Evolutionary conservation across 2,797 vertebrate genomes (phyloP).

Genomic region (Philypnodon macrostomus): DNA sequence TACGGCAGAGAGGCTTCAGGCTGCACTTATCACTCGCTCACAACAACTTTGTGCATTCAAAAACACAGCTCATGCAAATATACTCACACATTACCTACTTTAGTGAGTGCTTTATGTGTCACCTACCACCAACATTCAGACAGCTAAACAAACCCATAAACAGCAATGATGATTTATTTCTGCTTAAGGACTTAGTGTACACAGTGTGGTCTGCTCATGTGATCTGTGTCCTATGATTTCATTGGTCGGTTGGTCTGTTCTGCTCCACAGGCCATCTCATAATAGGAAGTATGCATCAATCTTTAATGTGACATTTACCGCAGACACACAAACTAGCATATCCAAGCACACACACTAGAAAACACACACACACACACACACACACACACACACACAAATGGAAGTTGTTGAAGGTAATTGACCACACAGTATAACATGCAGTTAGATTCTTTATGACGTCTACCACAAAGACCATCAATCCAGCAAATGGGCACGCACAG

Average conservation of each 20-base stretch:
- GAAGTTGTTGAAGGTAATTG: conserved; percentile 38
- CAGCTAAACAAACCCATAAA: background rate
- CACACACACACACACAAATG: conserved; percentile 3
- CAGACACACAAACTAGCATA: conserved; percentile 19
- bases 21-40: conserved; percentile 21
- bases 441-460: conserved; percentile 8
- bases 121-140: conserved; percentile 3
- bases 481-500: background rate
- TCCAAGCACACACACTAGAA: conserved; percentile 2
- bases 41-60: conserved; percentile 35
- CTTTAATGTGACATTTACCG: conserved; percentile 72
- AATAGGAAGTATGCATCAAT: conserved; percentile 68
- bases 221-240: conserved; percentile 50
- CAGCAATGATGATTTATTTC: conserved; percentile 1
- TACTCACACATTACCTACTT: conserved; percentile 1
- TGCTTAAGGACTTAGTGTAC: conserved; percentile 8
- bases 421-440: conserved; percentile 31
- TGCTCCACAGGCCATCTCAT: conserved; percentile 54
- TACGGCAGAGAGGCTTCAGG: conserved; percentile 41
- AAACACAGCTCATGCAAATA: conserved; percentile 30
- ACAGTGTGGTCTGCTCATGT: conserved; percentile 39
- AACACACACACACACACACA: conserved; percentile 2
- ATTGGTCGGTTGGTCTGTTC: conserved; percentile 40
- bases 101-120: background rate
- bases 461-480: background rate